phyloP scores from a whole-genome alignment of 1,140 invertebrate genomes.

The Hesperophylax magnus region DNA sequence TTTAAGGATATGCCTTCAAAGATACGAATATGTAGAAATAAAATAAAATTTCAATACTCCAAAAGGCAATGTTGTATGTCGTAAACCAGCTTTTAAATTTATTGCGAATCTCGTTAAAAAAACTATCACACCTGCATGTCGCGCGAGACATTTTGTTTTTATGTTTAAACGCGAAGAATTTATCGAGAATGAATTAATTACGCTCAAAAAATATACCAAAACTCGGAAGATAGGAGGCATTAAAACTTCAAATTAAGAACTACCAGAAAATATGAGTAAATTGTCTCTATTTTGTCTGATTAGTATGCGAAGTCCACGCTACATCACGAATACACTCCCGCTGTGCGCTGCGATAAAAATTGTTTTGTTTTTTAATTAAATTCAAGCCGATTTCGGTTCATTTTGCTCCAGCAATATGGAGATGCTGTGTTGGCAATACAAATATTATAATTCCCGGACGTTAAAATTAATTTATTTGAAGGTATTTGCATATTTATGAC shows the following conservation, averaged over 20 bases:
- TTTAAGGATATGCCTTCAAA: no score
- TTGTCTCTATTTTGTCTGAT: constrained; percentile 34
- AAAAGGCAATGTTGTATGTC: no score
- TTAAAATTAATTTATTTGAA: constrained; percentile 30
- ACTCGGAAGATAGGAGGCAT: no score
- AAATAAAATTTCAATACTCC: no score
- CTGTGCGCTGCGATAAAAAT: constrained; percentile 52
- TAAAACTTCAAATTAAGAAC: not conserved
- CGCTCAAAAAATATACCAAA: no score
- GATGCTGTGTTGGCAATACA: not conserved
- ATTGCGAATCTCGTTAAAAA: no score
- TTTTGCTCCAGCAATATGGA: constrained; percentile 18
- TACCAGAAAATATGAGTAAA: not conserved
- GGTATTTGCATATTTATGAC: constrained; percentile 27
- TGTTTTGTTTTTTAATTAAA: constrained; percentile 57
- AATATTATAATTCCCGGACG: constrained; percentile 17
- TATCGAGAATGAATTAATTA: no score
- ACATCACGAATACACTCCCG: constrained; percentile 29
- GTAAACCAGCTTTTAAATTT: no score
- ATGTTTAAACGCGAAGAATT: no score
- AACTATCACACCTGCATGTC: no score
- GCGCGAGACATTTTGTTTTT: no score
- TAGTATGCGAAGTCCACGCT: constrained; percentile 49
- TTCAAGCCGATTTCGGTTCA: constrained; percentile 39
- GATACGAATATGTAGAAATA: no score